Base-by-base conservation (phyloP, 2,113 vertebrate genomes). In the Oncorhynchus clarkii region DNA sequence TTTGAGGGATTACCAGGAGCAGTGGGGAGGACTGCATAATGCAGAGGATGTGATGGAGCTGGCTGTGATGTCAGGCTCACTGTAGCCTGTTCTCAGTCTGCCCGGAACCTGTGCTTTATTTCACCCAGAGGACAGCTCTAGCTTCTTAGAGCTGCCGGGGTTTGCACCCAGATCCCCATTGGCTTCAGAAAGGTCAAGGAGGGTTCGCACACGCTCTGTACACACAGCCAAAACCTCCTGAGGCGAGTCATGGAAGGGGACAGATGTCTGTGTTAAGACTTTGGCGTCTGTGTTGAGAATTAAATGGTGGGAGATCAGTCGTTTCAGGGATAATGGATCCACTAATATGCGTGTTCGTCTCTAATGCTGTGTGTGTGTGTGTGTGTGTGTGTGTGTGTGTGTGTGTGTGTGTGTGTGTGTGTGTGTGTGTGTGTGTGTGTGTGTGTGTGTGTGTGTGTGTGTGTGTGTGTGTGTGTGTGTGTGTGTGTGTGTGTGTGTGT, bases 331-430 rank as follows among this genome's bases (percentile, higher is more conserved):
- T 8, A 39, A 39, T 39, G 59, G n/a, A 5, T 48, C 18, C 18
- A 24, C 8, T 49, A 20, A 7, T 29, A 39, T 20, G 2, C 0
- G 29, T 39, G 26, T 20, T 29, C 54, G 73, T 48, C 72, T 62
- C 75, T 1, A 72, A 66, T 67, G 73, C 49, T 78, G 7, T 27
- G 1, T 84, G n/a, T 88, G 59, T 83, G 6, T 34, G 34, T 34
- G 31, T 34, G 31, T 6, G 31, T 1, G 31, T 6, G 31, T 31
- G 31, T 0, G 31, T 31, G 5, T 1, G 31, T 31, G 29, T 31
- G 29, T 5, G 31, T 6, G 31, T 1, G 31, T 5, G 31, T 31
- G 31, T 31, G 31, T 31, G 31, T 31, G 27, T 29, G 27, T 29
- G 27, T 27, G 27, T 27, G 27, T 83, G 31, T 31, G 31, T 0